Evolutionary conservation across 2,113 vertebrate species (phyloP).

Genomic region (Oryzias melastigma): DNA sequence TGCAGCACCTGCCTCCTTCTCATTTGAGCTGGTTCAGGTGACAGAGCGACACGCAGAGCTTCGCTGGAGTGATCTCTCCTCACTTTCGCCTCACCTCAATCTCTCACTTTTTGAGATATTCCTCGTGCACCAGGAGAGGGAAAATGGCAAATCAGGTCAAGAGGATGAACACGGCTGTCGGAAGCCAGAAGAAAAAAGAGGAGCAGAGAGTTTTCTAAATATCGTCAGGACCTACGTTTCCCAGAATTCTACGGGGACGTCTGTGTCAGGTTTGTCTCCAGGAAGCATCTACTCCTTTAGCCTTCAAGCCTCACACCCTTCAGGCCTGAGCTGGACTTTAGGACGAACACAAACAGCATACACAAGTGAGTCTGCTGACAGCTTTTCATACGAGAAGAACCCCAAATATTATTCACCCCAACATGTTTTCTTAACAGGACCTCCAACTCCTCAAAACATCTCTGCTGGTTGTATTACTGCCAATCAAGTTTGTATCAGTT

Average conservation of each 20-base stretch:
- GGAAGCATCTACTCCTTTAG: constrained; percentile 80
- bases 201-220: constrained; percentile 17
- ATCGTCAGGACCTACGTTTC: constrained; percentile 42
- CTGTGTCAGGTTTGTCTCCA: constrained; percentile 76
- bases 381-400: not conserved
- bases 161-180: constrained; percentile 5
- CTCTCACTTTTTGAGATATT: constrained; percentile 57
- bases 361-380: constrained; percentile 79
- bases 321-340: constrained; percentile 73
- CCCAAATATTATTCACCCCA: not conserved
- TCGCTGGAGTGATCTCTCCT: constrained; percentile 72
- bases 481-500: constrained; percentile 76
- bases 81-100: constrained; percentile 42
- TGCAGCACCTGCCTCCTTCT: constrained; percentile 25
- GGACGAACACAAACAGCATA: constrained; percentile 74
- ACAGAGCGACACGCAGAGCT: constrained; percentile 79
- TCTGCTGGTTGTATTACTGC: constrained; percentile 64
- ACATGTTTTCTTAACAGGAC: constrained; percentile 68
- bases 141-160: constrained; percentile 1
- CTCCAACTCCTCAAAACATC: constrained; percentile 73
- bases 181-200: constrained; percentile 3
- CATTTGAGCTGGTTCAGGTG: constrained; percentile 71
- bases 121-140: constrained; percentile 78
- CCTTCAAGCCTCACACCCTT: constrained; percentile 70
- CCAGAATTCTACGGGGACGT: constrained; percentile 58